Percentiles rank a stretch among this genome's conserved stretches.
Conservation (phyloP, 2,113 vertebrate genomes). For the Bagarius yarrelli region DNA sequence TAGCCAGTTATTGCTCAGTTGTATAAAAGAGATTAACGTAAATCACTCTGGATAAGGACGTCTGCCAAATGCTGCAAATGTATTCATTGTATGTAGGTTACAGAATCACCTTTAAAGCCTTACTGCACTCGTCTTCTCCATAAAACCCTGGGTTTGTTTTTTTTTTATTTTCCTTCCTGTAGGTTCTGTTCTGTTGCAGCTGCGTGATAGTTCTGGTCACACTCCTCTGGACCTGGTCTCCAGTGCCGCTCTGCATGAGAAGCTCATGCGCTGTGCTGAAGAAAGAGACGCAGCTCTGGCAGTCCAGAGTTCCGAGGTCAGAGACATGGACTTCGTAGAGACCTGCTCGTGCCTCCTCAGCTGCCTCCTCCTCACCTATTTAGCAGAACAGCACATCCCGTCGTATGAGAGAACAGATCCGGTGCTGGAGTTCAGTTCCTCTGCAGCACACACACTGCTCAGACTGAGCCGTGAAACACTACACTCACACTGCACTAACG, state of each 20-base stretch:
- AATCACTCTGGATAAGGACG: too few species aligned
- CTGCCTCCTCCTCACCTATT: conserved; percentile 67
- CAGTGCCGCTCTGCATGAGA: conserved; percentile 66
- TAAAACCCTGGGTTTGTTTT: too few species aligned
- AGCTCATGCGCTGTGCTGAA: conserved; percentile 74
- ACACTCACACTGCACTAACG: conserved; percentile 68
- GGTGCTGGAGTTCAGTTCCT: conserved; percentile 43
- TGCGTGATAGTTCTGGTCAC: conserved; percentile 68
- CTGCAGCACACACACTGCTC: conserved; percentile 55
- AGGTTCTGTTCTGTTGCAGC: conserved; percentile 83
- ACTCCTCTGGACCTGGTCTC: conserved; percentile 78
- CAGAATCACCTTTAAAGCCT: background rate
- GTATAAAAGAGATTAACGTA: too few species aligned
- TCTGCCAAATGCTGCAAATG: too few species aligned
- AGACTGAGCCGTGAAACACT: conserved; percentile 51
- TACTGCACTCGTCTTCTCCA: background rate
- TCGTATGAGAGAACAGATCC: conserved; percentile 35
- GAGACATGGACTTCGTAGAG: conserved; percentile 66
- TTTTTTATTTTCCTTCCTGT: conserved; percentile 32
- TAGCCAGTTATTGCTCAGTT: too few species aligned
- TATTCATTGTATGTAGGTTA: too few species aligned
- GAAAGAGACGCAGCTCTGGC: conserved; percentile 54
- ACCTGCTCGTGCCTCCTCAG: conserved; percentile 64
- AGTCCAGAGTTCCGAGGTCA: conserved; percentile 22
- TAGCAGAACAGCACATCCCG: conserved; percentile 56